Evolutionary conservation across 2,888 invertebrate genomes (phyloP), one percentile per base, ranked within the genome.

Genomic region (Ormia ochracea): DNA sequence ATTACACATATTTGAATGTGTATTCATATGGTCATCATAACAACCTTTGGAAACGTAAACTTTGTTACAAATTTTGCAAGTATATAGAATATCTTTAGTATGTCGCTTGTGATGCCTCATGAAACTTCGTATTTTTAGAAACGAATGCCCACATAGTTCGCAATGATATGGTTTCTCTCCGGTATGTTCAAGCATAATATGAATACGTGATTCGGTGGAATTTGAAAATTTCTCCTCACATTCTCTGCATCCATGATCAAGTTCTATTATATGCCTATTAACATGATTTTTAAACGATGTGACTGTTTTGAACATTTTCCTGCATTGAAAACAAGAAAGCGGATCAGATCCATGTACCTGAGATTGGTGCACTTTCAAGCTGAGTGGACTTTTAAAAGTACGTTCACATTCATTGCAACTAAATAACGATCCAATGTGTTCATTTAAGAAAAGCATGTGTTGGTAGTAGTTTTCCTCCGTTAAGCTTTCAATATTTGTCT

Each of bases 161-260:
- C 82, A 82, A 33, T 70, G 70, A 75, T 70, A 82, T 0, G 79
- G 76, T 48, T 77, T 79, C n/a, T 48, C 73, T 7, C 79, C 77
- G 1, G 79, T 76, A 43, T 81, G 81, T n/a, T 69, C 74, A 21
- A 70, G 82, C 73, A 83, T 77, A n/a, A n/a, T n/a, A 23, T 82
- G 81, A 26, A 69, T 63, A 3, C 59, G 63, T 28, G 79, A 59
- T 33, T 81, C 81, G 4, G 63, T 72, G 5, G 73, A 58, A 38
- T 76, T 50, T 45, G 77, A 56, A 65, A 81, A 78, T 43, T 79
- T 69, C 54, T 81, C 79, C 0, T 79, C 81, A 54, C 81, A 81
- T 54, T 79, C 79, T 19, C 50, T 65, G 17, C 81, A 81, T 21
- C 77, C 76, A 7, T 79, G 68, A 59, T 76, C 54, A 6, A 77